Base-by-base conservation (phyloP, 1,140 invertebrate genomes). In the Zaprionus nigranus region DNA sequence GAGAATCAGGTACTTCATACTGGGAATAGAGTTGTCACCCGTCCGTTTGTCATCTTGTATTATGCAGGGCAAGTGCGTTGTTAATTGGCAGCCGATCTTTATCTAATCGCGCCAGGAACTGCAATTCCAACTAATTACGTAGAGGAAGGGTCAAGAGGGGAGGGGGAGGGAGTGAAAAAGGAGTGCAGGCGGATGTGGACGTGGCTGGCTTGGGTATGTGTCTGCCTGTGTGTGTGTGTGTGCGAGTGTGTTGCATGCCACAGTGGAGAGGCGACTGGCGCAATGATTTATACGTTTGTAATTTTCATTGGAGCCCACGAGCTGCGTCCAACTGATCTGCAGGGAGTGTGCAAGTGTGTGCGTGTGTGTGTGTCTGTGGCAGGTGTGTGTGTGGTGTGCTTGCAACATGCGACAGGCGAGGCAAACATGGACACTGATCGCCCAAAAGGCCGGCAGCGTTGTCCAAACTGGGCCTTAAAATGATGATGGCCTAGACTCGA, bases 251-350 rank as follows among this genome's bases (percentile, higher is more conserved):
- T 63, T 61, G 60, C 64, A 69, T 66, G 75, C 61, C 51, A 61
- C 67, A 60, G 68, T 66, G 62, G 66, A 78, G 57, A 46, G 17
- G 65, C 63, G 74, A 30, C 22, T 36, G 49, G 53, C 69, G 61
- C 79, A 88, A 88, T 88, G 85, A 88, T 88, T 88, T 88, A 88
- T 88, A 79, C 81, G 85, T 90, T 88, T 88, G 84, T 88, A 88
- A 88, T 88, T 90, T 88, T 66, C 85, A 90, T 85, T 87, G 73
- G 80, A 88, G 73, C 85, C 81, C 81, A 90, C 85, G 75, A 85
- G 82, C 82, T 77, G 77, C 83, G 67, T 58, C 72, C 43, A 40
- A 63, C 51, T 60, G 74, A 68, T 62, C 79, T 38, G 74, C 67
- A 65, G 70, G 57, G 63, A 58, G 49, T 26, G 51, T 46, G 30